A percentile compares a stretch with the other conserved stretches of the same genome.
phyloP scores from a whole-genome alignment of 2,113 vertebrate species.

The Brevimyrus niger region DNA sequence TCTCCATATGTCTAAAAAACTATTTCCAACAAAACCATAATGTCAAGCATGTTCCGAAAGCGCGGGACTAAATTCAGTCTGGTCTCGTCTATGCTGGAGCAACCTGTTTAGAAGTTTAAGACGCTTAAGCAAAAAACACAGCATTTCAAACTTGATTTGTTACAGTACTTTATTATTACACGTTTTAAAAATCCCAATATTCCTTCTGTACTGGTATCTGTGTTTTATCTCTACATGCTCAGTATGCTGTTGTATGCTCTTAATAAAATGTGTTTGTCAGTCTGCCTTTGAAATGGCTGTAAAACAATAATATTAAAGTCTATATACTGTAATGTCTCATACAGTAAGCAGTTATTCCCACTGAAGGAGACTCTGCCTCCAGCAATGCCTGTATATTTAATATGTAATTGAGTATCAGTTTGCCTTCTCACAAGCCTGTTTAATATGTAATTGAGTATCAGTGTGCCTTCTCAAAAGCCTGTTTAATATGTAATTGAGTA shows the following conservation, averaged over 20 bases:
- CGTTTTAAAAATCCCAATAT: neutral
- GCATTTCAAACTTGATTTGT: neutral
- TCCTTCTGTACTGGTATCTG: neutral
- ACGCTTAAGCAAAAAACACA: neutral
- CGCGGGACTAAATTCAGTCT: neutral
- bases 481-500: neutral
- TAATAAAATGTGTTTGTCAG: neutral
- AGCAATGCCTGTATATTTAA: neutral
- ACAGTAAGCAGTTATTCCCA: neutral
- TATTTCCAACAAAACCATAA: neutral
- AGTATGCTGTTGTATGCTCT: neutral
- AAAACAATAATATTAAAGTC: neutral
- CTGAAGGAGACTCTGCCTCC: neutral
- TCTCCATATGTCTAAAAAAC: neutral
- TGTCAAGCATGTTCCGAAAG: neutral
- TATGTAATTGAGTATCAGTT: neutral
- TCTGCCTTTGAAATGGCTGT: neutral
- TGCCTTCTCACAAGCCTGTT: neutral
- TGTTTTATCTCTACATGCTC: neutral
- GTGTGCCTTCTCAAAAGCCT: neutral
- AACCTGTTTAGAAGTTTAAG: neutral
- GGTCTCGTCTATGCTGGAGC: neutral
- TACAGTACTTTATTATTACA: neutral
- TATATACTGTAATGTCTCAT: neutral
- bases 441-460: neutral